Conservation (phyloP, 2,113 vertebrate species). For the Diglossa brunneiventris region DNA sequence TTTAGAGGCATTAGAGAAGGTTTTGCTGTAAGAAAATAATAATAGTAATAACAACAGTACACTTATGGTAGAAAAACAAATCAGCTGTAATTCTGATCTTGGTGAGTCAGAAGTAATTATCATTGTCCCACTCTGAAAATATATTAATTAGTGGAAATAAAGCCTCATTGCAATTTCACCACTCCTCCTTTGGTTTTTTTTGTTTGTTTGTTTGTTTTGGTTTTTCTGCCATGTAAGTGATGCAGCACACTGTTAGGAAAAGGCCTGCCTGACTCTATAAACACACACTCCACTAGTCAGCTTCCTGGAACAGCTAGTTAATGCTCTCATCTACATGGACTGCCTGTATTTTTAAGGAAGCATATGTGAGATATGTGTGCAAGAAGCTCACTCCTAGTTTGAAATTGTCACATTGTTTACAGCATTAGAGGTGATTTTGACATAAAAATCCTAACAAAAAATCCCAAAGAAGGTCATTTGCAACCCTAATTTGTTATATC, state of each 20-base stretch:
- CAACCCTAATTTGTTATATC: background rate
- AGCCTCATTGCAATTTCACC: rapidly evolving
- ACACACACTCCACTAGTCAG: background rate
- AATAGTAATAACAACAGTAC: background rate
- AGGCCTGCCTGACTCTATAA: background rate
- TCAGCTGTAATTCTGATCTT: background rate
- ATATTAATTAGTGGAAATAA: background rate
- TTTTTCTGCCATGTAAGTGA: background rate
- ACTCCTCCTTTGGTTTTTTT: background rate
- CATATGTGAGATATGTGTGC: rapidly evolving
- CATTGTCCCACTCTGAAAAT: background rate
- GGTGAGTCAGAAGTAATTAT: background rate
- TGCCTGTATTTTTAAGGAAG: background rate
- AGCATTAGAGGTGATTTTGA: background rate
- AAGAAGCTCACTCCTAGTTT: background rate
- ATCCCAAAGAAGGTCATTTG: background rate
- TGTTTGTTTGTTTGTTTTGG: background rate
- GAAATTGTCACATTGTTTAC: background rate
- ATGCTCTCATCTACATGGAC: background rate
- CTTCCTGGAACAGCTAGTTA: background rate
- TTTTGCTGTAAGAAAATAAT: background rate
- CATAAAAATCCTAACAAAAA: background rate
- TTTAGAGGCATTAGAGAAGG: background rate
- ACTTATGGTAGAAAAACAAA: background rate
- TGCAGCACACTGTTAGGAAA: background rate